Conservation (phyloP, 2,797 vertebrate genomes). For the Anableps anableps region DNA sequence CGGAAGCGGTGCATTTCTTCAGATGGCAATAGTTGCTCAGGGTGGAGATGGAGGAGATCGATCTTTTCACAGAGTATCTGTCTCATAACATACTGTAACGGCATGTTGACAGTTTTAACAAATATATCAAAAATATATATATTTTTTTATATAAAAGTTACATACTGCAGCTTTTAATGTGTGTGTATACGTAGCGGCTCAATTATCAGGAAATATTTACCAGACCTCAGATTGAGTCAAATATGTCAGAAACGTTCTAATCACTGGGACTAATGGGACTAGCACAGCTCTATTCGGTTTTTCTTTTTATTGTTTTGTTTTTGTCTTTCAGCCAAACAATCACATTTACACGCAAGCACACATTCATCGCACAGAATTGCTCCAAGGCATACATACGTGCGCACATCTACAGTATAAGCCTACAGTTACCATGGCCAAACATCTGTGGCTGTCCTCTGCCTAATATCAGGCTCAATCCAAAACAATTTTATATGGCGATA, state of each 20-base stretch:
- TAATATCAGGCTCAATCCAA: conserved; percentile 79
- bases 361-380: conserved; percentile 37
- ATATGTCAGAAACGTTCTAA: conserved; percentile 52
- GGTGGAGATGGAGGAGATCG: no score
- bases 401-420: conserved; percentile 44
- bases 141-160: no score
- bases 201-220: conserved; percentile 23
- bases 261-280: conserved; percentile 61
- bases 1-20: no score
- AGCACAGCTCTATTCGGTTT: conserved; percentile 39
- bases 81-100: no score
- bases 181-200: neutral
- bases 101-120: no score
- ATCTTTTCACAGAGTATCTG: no score
- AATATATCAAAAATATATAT: no score
- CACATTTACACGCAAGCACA: conserved; percentile 34
- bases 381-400: conserved; percentile 26
- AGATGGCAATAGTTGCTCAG: no score
- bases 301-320: conserved; percentile 25
- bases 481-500: conserved; percentile 81
- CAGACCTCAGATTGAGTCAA: conserved; percentile 35
- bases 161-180: no score
- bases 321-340: conserved; percentile 42
- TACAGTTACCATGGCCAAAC: conserved; percentile 67
- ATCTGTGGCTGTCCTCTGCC: conserved; percentile 81